These are phyloP conservation scores for Poeciliopsis retropinna DNA, from an alignment of 2,113 vertebrate genomes.

Conservation along the genomic window DNA sequence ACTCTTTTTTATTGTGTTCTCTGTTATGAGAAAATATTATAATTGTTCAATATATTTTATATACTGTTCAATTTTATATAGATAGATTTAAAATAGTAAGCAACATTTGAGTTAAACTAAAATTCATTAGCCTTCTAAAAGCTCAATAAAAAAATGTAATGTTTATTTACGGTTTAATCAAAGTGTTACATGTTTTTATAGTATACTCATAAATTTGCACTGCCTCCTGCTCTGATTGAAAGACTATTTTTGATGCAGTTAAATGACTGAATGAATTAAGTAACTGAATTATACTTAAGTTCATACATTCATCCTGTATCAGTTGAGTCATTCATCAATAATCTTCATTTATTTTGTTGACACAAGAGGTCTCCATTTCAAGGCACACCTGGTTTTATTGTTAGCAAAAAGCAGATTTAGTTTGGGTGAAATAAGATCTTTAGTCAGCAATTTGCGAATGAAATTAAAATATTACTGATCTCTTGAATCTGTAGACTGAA, in stretches of 20 bases:
- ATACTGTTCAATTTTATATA: neutral
- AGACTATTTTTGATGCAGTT: neutral
- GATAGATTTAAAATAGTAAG: no score
- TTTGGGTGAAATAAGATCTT: neutral
- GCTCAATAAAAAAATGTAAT: neutral
- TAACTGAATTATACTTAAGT: neutral
- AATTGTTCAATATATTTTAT: neutral
- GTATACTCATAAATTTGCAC: no score
- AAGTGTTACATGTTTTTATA: no score
- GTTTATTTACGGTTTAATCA: no score
- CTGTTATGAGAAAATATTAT: neutral
- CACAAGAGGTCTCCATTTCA: neutral
- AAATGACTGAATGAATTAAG: no score
- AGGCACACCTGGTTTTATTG: neutral
- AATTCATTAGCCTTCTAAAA: neutral
- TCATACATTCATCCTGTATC: neutral
- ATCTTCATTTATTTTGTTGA: neutral
- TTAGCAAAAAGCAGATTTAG: neutral
- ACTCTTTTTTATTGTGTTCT: neutral
- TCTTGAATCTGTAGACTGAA: no score
- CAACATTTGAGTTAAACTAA: no score
- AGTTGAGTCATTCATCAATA: neutral
- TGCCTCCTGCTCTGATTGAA: neutral
- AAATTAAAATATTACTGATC: neutral
- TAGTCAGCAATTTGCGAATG: neutral